Base-by-base conservation (phyloP, 2,113 vertebrate species). In the Oceanites oceanicus region DNA sequence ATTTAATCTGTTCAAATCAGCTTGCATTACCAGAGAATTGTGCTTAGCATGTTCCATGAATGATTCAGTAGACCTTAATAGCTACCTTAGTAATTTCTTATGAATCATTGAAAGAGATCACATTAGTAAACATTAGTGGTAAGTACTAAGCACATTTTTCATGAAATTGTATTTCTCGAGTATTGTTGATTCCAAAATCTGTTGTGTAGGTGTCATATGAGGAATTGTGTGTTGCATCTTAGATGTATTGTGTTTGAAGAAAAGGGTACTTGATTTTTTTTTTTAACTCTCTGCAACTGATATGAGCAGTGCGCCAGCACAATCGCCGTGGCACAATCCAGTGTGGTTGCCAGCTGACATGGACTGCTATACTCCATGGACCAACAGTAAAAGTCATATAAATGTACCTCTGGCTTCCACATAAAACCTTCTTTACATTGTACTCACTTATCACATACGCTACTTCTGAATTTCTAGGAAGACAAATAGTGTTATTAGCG, bases 41-140 rank as follows among this genome's bases (percentile, higher is more conserved):
- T 96, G 90, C 89, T 97, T 90, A 89, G 90, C 91, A 73, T 96
- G 79, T 89, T 85, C 29, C 91, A 96, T 98, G 94, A 98, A 98
- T 98, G 91, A 98, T 98, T 98, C 86, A 98, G 62, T 49, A 92
- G 94, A 88, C 71, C 56, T 91, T 98, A 97, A 98, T 97, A 96
- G 93, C 84, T 52, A 93, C 80, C 85, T 91, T 78, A 94, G 86
- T 96, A 96, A 98, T 97, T 98, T 98, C 91, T 98, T 97, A 82
- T 97, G 88, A 97, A 97, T 98, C 86, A 96, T 80, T 97, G 81
- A 94, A 96, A 97, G 72, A 72, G 61, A 84, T 95, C 82, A 88
- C 68, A 81, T 95, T 96, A 94, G 71, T 96, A 97, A 96, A 95
- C 44, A 95, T n/a, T 65, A 89, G 45, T 71, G 8, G 47, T 81